phyloP scores from a whole-genome alignment of 2,113 vertebrate genomes.

The Trematomus loennbergii region DNA sequence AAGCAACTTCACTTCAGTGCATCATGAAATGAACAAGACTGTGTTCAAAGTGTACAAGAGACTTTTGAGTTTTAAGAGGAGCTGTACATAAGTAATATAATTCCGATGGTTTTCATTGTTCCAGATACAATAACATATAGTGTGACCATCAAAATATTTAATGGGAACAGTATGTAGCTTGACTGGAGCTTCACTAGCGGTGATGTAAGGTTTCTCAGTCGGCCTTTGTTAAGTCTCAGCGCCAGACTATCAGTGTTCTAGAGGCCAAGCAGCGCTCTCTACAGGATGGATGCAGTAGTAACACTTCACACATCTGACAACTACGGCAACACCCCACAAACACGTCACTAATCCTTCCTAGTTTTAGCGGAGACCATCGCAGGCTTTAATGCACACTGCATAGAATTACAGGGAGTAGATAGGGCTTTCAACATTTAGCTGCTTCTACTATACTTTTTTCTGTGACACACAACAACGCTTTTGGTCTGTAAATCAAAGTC shows the following conservation, averaged over 20 bases:
- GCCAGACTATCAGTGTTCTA: constrained; percentile 81
- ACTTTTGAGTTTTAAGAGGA: constrained; percentile 46
- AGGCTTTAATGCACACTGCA: constrained; percentile 44
- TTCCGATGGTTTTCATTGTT: constrained; percentile 47
- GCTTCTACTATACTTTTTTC: constrained; percentile 1
- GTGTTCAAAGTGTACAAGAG: constrained; percentile 64
- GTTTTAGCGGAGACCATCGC: constrained; percentile 49
- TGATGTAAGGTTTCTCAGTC: constrained; percentile 38
- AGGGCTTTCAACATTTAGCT: not conserved
- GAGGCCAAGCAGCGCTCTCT: constrained; percentile 73
- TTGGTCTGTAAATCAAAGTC: constrained; percentile 47
- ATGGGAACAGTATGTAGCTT: constrained; percentile 39
- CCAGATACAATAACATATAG: constrained; percentile 53
- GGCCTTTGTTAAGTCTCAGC: constrained; percentile 49
- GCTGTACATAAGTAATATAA: constrained; percentile 51
- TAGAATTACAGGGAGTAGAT: constrained; percentile 43
- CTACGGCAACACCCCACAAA: constrained; percentile 58
- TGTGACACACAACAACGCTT: constrained; percentile 14
- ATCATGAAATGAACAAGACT: constrained; percentile 58
- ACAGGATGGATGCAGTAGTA: constrained; percentile 75
- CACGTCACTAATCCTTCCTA: constrained; percentile 48
- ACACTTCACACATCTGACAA: constrained; percentile 82
- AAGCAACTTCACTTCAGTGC: constrained; percentile 68
- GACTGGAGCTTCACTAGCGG: constrained; percentile 48
- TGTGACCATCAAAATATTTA: constrained; percentile 41